Evolutionary conservation across 64 coral and sea anemone genomes (phyloP).

Genomic region (Actinia equina): DNA sequence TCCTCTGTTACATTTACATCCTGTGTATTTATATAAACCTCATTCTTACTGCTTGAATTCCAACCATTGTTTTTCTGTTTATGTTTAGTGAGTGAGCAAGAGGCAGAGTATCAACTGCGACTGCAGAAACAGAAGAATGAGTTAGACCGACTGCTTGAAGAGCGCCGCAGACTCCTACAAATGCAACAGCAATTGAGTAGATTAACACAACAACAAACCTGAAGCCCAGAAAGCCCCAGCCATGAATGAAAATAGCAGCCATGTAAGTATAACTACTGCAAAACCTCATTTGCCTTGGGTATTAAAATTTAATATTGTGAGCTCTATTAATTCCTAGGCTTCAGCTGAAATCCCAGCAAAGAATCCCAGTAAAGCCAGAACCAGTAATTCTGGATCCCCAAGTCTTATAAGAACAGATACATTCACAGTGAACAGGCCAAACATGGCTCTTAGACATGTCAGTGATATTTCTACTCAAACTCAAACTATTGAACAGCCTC

Average conservation of each 20-base stretch:
- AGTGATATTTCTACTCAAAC: slow-evolving; percentile 61
- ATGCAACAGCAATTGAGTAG: slow-evolving; percentile 75
- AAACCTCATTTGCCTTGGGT: too few relatives aligned
- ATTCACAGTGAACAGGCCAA: slow-evolving; percentile 18
- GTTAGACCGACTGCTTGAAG: slow-evolving; percentile 60
- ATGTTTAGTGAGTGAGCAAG: slow-evolving; percentile 58
- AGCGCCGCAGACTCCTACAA: slow-evolving; percentile 63
- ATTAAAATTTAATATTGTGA: too few relatives aligned
- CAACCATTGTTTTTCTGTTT: background rate
- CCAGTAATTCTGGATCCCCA: slow-evolving; percentile 7
- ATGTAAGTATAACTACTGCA: background rate
- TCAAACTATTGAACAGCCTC: slow-evolving; percentile 46
- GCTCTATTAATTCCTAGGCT: background rate
- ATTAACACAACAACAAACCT: slow-evolving; percentile 51
- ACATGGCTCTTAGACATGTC: slow-evolving; percentile 20
- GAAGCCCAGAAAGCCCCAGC: background rate
- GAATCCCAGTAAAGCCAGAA: background rate
- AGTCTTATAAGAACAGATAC: slow-evolving; percentile 34
- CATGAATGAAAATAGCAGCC: background rate
- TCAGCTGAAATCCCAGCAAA: background rate
- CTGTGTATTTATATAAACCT: too few relatives aligned
- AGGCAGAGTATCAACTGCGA: slow-evolving; percentile 68
- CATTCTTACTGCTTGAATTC: too few relatives aligned
- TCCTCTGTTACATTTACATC: background rate
- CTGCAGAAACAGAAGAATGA: slow-evolving; percentile 79